Evolutionary conservation across 92 coral and sea anemone species (phyloP), one percentile per base, ranked within the genome.

Genomic region (Phenganax subtilis): DNA sequence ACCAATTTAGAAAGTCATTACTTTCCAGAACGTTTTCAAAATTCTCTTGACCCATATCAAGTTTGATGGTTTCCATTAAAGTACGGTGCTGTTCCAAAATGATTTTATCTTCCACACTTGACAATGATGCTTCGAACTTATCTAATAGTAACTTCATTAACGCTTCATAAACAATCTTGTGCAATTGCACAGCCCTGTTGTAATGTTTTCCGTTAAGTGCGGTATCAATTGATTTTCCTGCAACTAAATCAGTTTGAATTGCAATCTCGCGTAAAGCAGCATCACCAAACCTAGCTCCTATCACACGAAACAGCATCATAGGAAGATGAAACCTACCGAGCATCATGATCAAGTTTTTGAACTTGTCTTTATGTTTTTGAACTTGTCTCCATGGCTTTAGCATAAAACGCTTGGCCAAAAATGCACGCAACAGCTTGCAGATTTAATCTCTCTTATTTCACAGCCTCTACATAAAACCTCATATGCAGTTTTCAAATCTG

Each of bases 111-210:
- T 83, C 76, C 9, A n/a, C 89, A 55, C 75, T 66, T 15, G 68
- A 53, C 60, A 87, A 64, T 3, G 76, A 87, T 20, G 77, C 62
- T 71, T 81, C 88, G 81, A 87, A 81, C 12, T 75, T 85, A 15
- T 89, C 71, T 71, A 87, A 47, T 55, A 90, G 82, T 47, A 90
- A 70, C 80, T 80, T 79, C 69, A 70, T 75, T 31, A 85, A 62
- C 59, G 85, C 89, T 76, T 89, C 93, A 72, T 89, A 89, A 51
- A 75, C 59, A 83, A 85, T 54, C 77, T 89, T 89, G 75, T 89
- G 92, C 61, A 89, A 85, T 3, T 52, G 54, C 9, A 87, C 83
- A 54, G 90, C 85, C 64, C 85, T 51, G 87, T 84, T 87, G 55
- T 87, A 84, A 54, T 84, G 81, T 56, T 84, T 84, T 16, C 85